Percentiles rank a stretch among this genome's conserved stretches.
Conservation (phyloP, 1,140 invertebrate genomes). For the Rhynchophorus ferrugineus region DNA sequence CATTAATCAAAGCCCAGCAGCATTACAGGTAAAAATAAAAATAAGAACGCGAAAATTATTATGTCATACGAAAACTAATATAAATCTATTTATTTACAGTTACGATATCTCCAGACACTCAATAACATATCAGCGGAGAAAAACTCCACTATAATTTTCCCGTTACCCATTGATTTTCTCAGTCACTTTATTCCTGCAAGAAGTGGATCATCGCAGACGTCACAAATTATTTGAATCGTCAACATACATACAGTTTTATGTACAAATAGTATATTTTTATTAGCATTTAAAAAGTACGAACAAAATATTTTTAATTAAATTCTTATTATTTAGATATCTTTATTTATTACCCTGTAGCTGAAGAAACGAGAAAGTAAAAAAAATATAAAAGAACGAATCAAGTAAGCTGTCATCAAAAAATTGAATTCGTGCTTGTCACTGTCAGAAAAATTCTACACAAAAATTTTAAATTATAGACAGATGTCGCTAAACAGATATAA, state of each 20-base stretch:
- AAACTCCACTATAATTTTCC: slow-evolving; percentile 89
- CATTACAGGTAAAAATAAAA: slow-evolving; percentile 67
- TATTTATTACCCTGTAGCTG: no score
- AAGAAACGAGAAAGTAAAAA: no score
- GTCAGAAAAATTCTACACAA: no score
- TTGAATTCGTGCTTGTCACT: no score
- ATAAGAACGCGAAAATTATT: no score
- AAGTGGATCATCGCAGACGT: slow-evolving; percentile 8
- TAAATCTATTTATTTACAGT: slow-evolving; percentile 23
- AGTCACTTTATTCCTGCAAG: slow-evolving; percentile 26
- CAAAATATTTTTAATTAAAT: no score
- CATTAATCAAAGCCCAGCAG: slow-evolving; percentile 77
- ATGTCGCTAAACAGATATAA: no score
- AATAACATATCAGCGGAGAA: slow-evolving; percentile 87
- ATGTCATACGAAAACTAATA: neutral
- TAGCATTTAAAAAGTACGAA: no score
- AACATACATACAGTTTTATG: slow-evolving; percentile 5
- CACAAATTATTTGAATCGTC: slow-evolving; percentile 16
- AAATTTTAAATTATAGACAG: no score
- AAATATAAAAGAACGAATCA: no score
- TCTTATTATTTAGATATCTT: no score
- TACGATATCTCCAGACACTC: slow-evolving; percentile 58
- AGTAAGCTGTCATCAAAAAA: no score
- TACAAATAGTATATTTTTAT: neutral
- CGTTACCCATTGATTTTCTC: slow-evolving; percentile 67